Percentiles rank a stretch among this genome's conserved stretches.
phyloP scores from a whole-genome alignment of 1,140 invertebrate genomes.

The Tribolium madens region DNA sequence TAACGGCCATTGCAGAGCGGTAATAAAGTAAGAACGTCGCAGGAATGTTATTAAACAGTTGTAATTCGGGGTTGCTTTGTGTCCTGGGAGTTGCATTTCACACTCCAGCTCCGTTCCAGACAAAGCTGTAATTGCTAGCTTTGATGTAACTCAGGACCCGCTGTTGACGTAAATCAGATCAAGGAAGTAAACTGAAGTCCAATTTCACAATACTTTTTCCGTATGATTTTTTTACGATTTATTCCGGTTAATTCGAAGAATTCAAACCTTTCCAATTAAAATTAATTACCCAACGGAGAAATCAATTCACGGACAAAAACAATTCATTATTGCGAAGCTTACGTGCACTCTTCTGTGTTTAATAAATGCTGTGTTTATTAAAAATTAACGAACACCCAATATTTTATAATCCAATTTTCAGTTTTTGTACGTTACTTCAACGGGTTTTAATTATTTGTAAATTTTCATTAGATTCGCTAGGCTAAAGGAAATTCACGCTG shows the following conservation, averaged over 20 bases:
- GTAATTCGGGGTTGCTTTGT: conserved; percentile 51
- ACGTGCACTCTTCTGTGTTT: conserved; percentile 30
- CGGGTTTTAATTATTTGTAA: conserved; percentile 32
- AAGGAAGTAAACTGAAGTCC: conserved; percentile 52
- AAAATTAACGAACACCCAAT: conserved; percentile 18
- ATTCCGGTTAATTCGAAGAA: neutral
- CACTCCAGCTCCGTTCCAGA: conserved; percentile 51
- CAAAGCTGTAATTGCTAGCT: conserved; percentile 55
- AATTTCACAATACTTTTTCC: conserved; percentile 12
- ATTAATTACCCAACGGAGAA: conserved; percentile 47
- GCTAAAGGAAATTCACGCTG: conserved; percentile 1
- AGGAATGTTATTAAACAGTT: conserved; percentile 52
- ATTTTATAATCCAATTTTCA: conserved; percentile 26
- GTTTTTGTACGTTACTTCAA: conserved; percentile 7
- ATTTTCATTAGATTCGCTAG: conserved; percentile 13
- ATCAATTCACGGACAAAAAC: conserved; percentile 41
- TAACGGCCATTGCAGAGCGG: conserved; percentile 3
- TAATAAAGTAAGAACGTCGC: conserved; percentile 34
- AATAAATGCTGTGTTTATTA: conserved; percentile 26
- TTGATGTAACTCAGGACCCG: conserved; percentile 51
- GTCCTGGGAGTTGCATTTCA: conserved; percentile 52
- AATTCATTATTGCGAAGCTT: conserved; percentile 33
- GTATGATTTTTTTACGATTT: conserved; percentile 12
- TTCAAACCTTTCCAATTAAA: conserved; percentile 43
- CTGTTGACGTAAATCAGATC: conserved; percentile 55